Base-by-base conservation (phyloP, 2,113 vertebrate species). In the Ceyx margarethae region DNA sequence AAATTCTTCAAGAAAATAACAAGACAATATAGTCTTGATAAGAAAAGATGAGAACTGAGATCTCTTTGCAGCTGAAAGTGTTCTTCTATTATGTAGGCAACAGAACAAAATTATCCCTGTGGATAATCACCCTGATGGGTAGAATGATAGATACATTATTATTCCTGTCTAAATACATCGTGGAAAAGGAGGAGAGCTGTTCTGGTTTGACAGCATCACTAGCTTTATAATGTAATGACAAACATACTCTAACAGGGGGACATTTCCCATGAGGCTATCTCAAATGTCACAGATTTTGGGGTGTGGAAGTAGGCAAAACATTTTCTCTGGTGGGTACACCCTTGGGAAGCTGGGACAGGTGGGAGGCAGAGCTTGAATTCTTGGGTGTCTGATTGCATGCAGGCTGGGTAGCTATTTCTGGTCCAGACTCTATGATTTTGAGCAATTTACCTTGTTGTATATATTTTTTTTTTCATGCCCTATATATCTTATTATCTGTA, bases 21-120 rank as follows among this genome's bases (percentile, higher is more conserved):
- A 3, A 50, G 42, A 13, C 21, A 35, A 57, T 42, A 10, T 13
- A 51, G 6, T 31, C 20, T 71, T 7, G 66, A 19, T 31, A 40
- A 77, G 64, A 69, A 69, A 58, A 87, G 14, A 37, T 71, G 35
- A 46, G 51, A 92, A 45, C 43, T 71, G 46, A 37, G 42, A 28
- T 85, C 37, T 87, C 42, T 65, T 18, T 28, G 37, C 88, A 90
- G 51, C 75, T 16, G 23, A 13, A 89, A 91, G 33, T 13, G 35
- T 77, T 90, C 37, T 65, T 78, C 81, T 42, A 53, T 86, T 81
- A 56, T 78, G 68, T n/a, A 78, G 68, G 88, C 82, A 95, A 80
- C 45, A 37, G 71, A 86, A 65, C 18, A 68, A 78, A 74, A 67
- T 90, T 67, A 40, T 87, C 90, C 79, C 75, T 50, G 29, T 45